These are phyloP conservation scores for Andrena camellia DNA, from an alignment of 2,888 invertebrate species.

Conservation along the genomic window DNA sequence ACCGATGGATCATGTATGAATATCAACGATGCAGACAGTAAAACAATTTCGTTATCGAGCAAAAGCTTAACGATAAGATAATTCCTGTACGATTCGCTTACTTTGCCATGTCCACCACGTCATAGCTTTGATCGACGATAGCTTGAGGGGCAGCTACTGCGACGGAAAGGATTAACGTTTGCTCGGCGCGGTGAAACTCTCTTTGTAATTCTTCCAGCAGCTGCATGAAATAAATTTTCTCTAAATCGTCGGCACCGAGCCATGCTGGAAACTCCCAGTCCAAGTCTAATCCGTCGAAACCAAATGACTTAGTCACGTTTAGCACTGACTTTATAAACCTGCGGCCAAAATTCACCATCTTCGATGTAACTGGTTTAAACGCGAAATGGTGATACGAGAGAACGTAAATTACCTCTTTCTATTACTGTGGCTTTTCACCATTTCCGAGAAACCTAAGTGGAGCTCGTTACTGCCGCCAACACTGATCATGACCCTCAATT, in stretches of 20 bases:
- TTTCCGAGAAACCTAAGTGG: conserved; percentile 88
- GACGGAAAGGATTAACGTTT: conserved; percentile 89
- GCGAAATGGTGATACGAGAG: background rate
- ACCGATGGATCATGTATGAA: too few species aligned
- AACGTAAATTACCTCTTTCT: conserved; percentile 86
- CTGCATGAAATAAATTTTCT: conserved; percentile 91
- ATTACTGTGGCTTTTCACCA: conserved; percentile 90
- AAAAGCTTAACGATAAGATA: background rate
- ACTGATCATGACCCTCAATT: conserved; percentile 92
- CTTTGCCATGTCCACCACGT: conserved; percentile 91
- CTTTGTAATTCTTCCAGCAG: conserved; percentile 90
- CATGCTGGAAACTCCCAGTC: conserved; percentile 96
- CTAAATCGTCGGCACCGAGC: conserved; percentile 84
- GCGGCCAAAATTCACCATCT: conserved; percentile 10
- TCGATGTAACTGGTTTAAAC: background rate
- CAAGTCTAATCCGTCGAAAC: conserved; percentile 91
- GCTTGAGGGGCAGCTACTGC: conserved; percentile 93
- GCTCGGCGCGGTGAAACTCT: conserved; percentile 87
- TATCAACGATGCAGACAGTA: background rate
- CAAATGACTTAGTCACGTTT: conserved; percentile 86
- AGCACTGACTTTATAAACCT: conserved; percentile 87
- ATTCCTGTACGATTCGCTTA: conserved; percentile 82
- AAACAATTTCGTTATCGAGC: background rate
- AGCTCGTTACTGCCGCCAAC: conserved; percentile 88
- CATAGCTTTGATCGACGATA: conserved; percentile 92